Evolutionary conservation across 2,797 vertebrate genomes (phyloP), one percentile per base, ranked within the genome.

Genomic region (Urophycis tenuis): DNA sequence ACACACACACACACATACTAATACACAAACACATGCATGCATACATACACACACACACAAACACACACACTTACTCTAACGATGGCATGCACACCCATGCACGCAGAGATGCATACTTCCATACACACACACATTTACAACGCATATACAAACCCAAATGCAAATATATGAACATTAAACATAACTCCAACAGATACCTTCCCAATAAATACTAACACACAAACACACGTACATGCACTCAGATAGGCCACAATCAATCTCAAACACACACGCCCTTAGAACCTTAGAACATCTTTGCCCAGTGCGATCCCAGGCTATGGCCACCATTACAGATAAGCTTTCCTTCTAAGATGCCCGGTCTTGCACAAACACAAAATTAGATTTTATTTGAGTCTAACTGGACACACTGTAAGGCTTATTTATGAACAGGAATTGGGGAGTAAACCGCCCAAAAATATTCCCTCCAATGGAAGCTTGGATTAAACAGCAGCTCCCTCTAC

Each of bases 41-140:
- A 70, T 29, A 25, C 30, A 78, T 70, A n/a, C n/a, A n/a, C n/a
- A n/a, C n/a, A n/a, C 34, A 41, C 29, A 41, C 67, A 71, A 25
- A 39, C 35, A 6, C 1, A 49, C 6, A 49, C 19, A 19, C 2
- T 1, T n/a, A n/a, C n/a, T n/a, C n/a, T n/a, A n/a, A n/a, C n/a
- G n/a, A n/a, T n/a, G n/a, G n/a, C n/a, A n/a, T n/a, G n/a, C n/a
- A n/a, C n/a, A n/a, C n/a, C n/a, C 64, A 76, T 10, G 39, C 2
- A 19, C 41, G 19, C 14, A 49, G 1, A 3, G 1, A 49, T 17
- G 19, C 15, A 64, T 2, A 10, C 7, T 25, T 15, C 8, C 5
- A 53, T 4, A 53, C 19, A 22, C n/a, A 60, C 31, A 33, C n/a
- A 75, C 22, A 36, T 31, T 5, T 4, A 53, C 22, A 15, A 12